A percentile compares a stretch with the other conserved stretches of the same genome.
Evolutionary conservation across 2,797 vertebrate species (phyloP).

Genomic region (Erethizon dorsatum): DNA sequence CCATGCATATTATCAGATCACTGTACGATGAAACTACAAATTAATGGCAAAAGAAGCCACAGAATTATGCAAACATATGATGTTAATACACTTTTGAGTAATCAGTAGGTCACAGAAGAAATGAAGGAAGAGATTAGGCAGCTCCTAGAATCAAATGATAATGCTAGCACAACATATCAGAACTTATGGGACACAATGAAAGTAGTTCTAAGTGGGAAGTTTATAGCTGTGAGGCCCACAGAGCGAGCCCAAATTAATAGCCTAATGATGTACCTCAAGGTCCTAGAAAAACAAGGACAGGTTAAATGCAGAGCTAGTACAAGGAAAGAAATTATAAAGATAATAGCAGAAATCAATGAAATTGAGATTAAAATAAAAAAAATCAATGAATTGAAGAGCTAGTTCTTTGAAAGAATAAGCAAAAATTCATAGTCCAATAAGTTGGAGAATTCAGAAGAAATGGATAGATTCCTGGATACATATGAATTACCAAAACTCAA

Average conservation of each 20-base stretch:
- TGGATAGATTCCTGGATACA: neutral
- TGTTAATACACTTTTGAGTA: neutral
- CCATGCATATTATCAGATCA: neutral
- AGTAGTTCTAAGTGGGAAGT: neutral
- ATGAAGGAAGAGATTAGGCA: neutral
- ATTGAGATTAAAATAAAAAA: neutral
- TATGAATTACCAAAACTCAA: neutral
- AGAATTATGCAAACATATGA: neutral
- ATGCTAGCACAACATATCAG: neutral
- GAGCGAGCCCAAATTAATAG: neutral
- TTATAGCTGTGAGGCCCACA: neutral
- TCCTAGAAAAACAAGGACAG: neutral
- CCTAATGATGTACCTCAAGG: neutral
- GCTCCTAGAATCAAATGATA: neutral
- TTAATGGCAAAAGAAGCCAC: too few relatives aligned
- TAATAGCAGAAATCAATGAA: neutral
- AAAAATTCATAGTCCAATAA: neutral
- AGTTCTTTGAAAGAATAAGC: neutral
- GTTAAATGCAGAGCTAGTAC: neutral
- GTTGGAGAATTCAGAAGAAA: neutral
- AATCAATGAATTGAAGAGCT: neutral
- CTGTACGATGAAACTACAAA: neutral
- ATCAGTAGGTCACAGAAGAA: neutral
- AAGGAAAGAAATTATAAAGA: neutral
- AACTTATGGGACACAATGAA: neutral